Conservation (phyloP, 2,113 vertebrate species). For the Vulpes vulpes region DNA sequence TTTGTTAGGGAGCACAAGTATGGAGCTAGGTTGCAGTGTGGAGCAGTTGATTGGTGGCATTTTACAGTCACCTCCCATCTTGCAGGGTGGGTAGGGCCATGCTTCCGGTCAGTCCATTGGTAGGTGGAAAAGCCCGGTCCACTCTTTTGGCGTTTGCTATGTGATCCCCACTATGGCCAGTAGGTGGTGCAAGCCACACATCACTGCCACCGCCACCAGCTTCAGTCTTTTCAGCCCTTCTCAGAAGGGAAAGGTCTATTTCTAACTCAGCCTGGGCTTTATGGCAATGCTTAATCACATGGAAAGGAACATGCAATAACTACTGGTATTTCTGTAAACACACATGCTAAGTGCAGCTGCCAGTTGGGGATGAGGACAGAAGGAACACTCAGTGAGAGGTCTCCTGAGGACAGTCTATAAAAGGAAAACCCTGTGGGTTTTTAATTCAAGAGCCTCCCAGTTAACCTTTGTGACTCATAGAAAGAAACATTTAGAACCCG, state of each 20-base stretch:
- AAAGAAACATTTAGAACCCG: conserved; percentile 60
- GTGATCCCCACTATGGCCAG: neutral
- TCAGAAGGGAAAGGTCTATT: conserved; percentile 46
- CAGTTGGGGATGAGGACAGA: conserved; percentile 73
- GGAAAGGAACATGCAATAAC: conserved; percentile 61
- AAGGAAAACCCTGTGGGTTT: conserved; percentile 71
- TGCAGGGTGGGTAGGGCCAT: neutral
- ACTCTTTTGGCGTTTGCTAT: fast-evolving
- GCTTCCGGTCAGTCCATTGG: neutral
- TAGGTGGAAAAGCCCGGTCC: neutral
- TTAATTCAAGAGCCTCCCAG: conserved; percentile 62
- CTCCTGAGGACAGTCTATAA: conserved; percentile 82
- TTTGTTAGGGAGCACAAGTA: neutral
- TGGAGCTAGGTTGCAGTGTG: neutral
- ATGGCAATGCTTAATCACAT: neutral
- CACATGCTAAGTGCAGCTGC: conserved; percentile 74
- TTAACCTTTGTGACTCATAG: conserved; percentile 82
- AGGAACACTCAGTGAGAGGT: conserved; percentile 79
- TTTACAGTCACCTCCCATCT: neutral
- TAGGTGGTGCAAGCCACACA: conserved; percentile 73
- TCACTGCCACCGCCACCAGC: fast-evolving
- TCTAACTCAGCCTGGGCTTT: conserved; percentile 55
- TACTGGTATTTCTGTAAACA: conserved; percentile 81
- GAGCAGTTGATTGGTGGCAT: neutral
- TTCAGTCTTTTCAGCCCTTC: neutral